Evolutionary conservation across 2,797 vertebrate genomes (phyloP).

Genomic region (Paguma larvata): DNA sequence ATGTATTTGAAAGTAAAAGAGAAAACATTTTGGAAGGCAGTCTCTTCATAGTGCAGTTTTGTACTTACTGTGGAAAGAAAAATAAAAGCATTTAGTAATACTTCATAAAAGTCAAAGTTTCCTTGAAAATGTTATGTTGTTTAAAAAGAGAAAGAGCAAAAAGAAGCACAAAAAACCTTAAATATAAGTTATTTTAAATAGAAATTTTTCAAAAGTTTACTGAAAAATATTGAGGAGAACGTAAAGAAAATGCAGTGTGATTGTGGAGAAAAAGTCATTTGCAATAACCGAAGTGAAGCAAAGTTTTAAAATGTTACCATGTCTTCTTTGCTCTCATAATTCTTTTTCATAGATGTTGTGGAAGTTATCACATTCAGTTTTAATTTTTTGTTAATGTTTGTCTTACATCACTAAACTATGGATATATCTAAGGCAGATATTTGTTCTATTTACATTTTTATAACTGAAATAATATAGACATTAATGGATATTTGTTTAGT

Average conservation of each 20-base stretch:
- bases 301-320: neutral
- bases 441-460: neutral
- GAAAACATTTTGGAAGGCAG: neutral
- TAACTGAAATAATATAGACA: neutral
- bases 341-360: neutral
- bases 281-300: neutral
- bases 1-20: conserved; percentile 25
- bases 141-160: neutral
- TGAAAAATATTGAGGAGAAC: neutral
- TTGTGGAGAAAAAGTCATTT: neutral
- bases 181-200: neutral
- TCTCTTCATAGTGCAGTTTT: neutral
- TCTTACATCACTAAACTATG: neutral
- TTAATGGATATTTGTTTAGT: neutral
- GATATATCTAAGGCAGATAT: neutral
- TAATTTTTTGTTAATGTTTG: neutral
- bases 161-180: neutral
- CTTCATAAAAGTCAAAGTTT: neutral
- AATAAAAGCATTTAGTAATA: neutral
- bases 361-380: neutral
- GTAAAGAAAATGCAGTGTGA: neutral
- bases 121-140: neutral
- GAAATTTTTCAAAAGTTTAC: neutral
- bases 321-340: neutral
- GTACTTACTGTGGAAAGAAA: conserved; percentile 23